These are phyloP conservation scores for Ochotona princeps DNA, from an alignment of 2,113 vertebrate genomes.

Conservation along the genomic window DNA sequence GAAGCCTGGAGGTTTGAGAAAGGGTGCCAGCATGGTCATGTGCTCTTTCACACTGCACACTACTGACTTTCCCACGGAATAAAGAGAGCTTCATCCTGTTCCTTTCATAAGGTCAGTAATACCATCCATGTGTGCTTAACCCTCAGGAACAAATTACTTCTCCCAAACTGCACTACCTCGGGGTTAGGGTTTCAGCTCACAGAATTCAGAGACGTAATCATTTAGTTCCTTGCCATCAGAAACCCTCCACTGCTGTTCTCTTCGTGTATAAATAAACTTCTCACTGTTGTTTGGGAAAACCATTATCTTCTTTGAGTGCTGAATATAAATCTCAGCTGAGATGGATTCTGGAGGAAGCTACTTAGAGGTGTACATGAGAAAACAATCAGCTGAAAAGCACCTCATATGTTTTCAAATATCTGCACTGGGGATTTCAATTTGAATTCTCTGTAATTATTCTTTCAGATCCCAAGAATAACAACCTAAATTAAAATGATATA, in stretches of 20 bases:
- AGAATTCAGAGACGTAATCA: neutral
- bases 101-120: neutral
- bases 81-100: neutral
- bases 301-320: neutral
- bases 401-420: neutral
- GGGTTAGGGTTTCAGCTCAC: neutral
- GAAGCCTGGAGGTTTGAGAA: neutral
- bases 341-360: neutral
- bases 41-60: neutral
- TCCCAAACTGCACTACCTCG: neutral
- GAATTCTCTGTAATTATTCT: neutral
- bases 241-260: neutral
- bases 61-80: neutral
- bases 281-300: neutral
- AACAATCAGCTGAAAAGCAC: neutral
- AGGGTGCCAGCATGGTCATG: too few species aligned
- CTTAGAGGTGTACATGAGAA: neutral
- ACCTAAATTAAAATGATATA: conserved; percentile 28
- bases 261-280: neutral
- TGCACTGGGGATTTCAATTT: neutral
- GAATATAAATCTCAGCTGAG: neutral
- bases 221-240: neutral
- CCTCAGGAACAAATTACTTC: neutral
- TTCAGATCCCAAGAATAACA: neutral
- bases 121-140: neutral